A percentile compares a stretch with the other conserved stretches of the same genome.
phyloP scores from a whole-genome alignment of 2,797 vertebrate species.

The Gallinago solitaria region DNA sequence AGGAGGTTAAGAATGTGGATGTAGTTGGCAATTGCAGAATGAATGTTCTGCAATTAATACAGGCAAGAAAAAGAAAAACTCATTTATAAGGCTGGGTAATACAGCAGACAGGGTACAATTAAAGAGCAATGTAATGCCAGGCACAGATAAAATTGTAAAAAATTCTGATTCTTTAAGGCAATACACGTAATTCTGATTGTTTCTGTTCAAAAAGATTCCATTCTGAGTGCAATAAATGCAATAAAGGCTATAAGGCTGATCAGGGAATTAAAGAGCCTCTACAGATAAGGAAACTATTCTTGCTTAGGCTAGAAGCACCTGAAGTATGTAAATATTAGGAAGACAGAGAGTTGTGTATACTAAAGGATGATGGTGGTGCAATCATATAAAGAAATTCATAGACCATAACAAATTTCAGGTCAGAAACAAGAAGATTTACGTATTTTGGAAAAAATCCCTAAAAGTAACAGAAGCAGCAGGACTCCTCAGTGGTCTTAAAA shows the following conservation, averaged over 20 bases:
- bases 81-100: background rate
- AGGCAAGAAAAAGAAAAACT: background rate
- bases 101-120: background rate
- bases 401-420: background rate
- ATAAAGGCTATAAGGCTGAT: background rate
- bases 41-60: background rate
- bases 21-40: background rate
- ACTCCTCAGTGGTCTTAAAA: background rate
- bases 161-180: background rate
- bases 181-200: background rate
- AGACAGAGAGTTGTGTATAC: background rate
- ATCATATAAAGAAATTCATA: rapidly evolving
- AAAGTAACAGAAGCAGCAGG: background rate
- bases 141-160: background rate
- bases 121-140: background rate
- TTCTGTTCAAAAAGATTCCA: background rate
- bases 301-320: background rate
- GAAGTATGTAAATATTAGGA: background rate
- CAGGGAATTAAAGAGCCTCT: background rate
- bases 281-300: background rate
- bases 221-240: background rate
- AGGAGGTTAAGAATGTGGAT: background rate
- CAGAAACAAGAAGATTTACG: background rate
- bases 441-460: background rate
- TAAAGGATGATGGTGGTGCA: background rate